phyloP scores from a whole-genome alignment of 2,888 invertebrate species.

The Callinectes sapidus region DNA sequence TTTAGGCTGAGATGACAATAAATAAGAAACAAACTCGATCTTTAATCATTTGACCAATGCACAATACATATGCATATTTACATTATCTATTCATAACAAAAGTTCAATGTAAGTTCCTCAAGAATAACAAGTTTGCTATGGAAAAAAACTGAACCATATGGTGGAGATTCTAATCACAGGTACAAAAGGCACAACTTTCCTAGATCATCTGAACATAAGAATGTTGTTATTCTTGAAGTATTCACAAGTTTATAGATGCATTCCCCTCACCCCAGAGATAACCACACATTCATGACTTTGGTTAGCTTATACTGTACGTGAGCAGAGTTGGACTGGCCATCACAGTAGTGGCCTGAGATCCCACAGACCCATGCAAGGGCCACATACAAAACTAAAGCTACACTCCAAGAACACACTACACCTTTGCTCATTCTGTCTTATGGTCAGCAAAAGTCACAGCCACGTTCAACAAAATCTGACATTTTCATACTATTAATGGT shows the following conservation, averaged over 20 bases:
- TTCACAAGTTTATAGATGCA: not conserved
- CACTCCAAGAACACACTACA: not conserved
- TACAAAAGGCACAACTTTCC: not conserved
- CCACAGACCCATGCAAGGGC: slow-evolving; percentile 12
- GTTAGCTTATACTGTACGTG: slow-evolving; percentile 2
- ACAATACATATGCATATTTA: not conserved
- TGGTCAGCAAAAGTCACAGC: not conserved
- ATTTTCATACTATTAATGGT: not conserved
- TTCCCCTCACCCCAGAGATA: not conserved
- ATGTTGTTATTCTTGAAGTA: not conserved
- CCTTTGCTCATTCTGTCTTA: not conserved
- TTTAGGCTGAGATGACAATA: not conserved
- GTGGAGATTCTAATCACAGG: not conserved
- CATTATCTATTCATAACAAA: not conserved
- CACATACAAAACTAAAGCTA: slow-evolving; percentile 2
- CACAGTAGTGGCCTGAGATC: not conserved
- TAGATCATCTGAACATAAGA: not conserved
- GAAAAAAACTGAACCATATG: not conserved
- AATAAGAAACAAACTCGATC: not conserved
- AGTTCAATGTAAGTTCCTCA: not conserved
- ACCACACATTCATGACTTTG: not conserved
- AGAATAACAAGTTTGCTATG: not conserved
- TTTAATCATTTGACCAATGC: not conserved
- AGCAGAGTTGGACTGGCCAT: slow-evolving; percentile 19
- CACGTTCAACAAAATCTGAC: not conserved